Base-by-base conservation (phyloP, 35 echinoderm and acorn worm species). In the Apostichopus parvimensis region DNA sequence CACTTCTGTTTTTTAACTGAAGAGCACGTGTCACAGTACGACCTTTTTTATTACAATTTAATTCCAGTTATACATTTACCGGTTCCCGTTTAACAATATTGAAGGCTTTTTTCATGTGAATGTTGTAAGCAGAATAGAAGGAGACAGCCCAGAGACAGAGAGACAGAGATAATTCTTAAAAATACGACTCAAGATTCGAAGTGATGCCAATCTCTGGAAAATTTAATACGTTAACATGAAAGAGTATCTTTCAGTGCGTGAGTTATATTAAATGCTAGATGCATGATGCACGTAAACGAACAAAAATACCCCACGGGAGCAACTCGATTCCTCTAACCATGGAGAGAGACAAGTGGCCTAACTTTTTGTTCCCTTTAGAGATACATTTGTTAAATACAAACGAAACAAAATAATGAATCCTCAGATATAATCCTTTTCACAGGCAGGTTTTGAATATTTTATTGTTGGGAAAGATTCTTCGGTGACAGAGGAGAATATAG, bases 341-440 rank as follows among this genome's bases (percentile, higher is more conserved):
- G 71, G 71, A 75, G 20, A 22, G 71, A 75, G 15, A 75, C 71
- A 75, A 75, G 20, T 75, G 71, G 71, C 21, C 71, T 75, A 75
- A 75, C 71, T 18, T 75, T 22, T 75, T 18, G 71, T 75, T 75
- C 71, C 71, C 71, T 75, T 75, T 75, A 75, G 71, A 75, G 71
- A 75, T 75, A 75, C 14, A 75, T 20, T 75, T 20, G 71, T 75
- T 75, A 9, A 75, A 75, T 22, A 75, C 71, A 75, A 75, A 14
- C 4, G 71, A 18, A 75, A 75, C 71, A 20, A 75, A 75, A 75
- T 75, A 75, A 75, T 75, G 20, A 75, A 75, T 75, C 71, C 8
- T 20, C 71, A 7, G 71, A 75, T 75, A 75, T 22, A 75, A 75
- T 75, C 21, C 17, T 75, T 75, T 75, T 75, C 21, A 75, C 17